Conservation (phyloP, 2,888 invertebrate species). For the Caenorhabditis virilis region DNA sequence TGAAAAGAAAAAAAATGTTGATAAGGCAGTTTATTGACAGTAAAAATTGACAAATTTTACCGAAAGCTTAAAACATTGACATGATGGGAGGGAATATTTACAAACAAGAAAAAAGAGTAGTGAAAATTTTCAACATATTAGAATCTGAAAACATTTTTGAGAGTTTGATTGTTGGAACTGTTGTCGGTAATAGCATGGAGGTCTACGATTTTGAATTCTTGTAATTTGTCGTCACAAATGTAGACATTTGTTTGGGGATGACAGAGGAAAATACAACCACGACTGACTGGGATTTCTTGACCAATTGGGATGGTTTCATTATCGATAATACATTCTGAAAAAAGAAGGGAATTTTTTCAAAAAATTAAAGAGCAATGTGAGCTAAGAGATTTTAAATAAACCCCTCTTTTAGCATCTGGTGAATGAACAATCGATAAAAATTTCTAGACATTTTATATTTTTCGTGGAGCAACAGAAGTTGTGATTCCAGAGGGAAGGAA, state of each 20-base stretch:
- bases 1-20: too few relatives aligned
- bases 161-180: slow-evolving; percentile 5
- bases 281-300: slow-evolving; percentile 40
- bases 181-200: neutral
- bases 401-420: too few relatives aligned
- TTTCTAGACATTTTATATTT: too few relatives aligned
- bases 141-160: slow-evolving; percentile 23
- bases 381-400: too few relatives aligned
- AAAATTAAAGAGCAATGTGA: too few relatives aligned
- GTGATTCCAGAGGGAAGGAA: neutral
- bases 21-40: too few relatives aligned
- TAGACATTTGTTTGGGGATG: slow-evolving; percentile 50
- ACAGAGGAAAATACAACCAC: slow-evolving; percentile 49
- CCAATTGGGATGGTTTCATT: slow-evolving; percentile 34
- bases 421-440: too few relatives aligned
- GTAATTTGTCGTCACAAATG: slow-evolving; percentile 40
- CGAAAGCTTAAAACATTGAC: too few relatives aligned
- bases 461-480: neutral
- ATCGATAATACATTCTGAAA: slow-evolving; percentile 44
- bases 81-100: too few relatives aligned
- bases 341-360: too few relatives aligned
- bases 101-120: too few relatives aligned
- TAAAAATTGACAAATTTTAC: too few relatives aligned
- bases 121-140: slow-evolving; percentile 4
- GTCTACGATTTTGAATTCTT: slow-evolving; percentile 33